Conservation (phyloP, 2,113 vertebrate species). For the Entelurus aequoreus region DNA sequence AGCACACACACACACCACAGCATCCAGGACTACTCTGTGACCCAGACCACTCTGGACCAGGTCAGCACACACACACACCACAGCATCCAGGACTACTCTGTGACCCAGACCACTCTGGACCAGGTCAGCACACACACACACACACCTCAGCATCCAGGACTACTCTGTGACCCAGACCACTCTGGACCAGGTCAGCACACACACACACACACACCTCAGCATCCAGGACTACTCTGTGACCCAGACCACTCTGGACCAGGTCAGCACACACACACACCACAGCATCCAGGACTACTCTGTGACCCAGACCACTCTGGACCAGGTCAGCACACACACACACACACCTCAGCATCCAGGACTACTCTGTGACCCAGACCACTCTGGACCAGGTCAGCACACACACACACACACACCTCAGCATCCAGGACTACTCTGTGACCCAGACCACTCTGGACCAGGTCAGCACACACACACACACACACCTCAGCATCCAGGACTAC, state of each 20-base stretch:
- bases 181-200: constrained; percentile 83
- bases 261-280: constrained; percentile 4
- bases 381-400: constrained; percentile 83
- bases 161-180: constrained; percentile 98
- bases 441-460: constrained; percentile 98
- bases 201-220: constrained; percentile 55
- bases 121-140: too few species aligned
- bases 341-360: constrained; percentile 88
- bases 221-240: constrained; percentile 98
- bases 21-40: constrained; percentile 97
- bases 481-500: too few species aligned
- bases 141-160: constrained; percentile 85
- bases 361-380: constrained; percentile 96
- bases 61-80: constrained; percentile 39
- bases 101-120: too few species aligned
- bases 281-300: too few species aligned
- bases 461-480: background rate
- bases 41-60: constrained; percentile 98
- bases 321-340: background rate
- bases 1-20: constrained; percentile 30
- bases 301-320: too few species aligned
- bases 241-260: constrained; percentile 98
- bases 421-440: constrained; percentile 97
- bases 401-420: constrained; percentile 64
- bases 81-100: too few species aligned